Evolutionary conservation across 2,888 invertebrate genomes (phyloP).

Genomic region (Oligia latruncula): DNA sequence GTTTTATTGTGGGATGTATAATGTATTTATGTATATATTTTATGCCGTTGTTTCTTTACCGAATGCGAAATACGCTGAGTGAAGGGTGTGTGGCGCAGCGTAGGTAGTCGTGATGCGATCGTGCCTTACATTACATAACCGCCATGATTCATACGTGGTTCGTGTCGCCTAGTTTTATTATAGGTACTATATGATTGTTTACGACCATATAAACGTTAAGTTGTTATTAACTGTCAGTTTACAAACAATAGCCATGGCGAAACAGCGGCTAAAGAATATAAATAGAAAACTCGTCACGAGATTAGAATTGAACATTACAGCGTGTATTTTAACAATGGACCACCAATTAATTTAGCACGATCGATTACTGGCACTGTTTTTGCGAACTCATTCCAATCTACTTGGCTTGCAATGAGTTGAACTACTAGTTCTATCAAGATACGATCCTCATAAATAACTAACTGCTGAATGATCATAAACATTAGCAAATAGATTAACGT

Average conservation of each 20-base stretch:
- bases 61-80: slow-evolving; percentile 33
- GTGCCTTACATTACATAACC: slow-evolving; percentile 67
- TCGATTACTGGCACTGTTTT: slow-evolving; percentile 25
- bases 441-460: slow-evolving; percentile 4
- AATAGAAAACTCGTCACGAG: slow-evolving; percentile 32
- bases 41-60: slow-evolving; percentile 44
- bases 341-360: slow-evolving; percentile 17
- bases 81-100: slow-evolving; percentile 30
- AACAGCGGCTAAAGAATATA: slow-evolving; percentile 28
- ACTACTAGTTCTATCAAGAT: background rate
- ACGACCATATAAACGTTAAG: slow-evolving; percentile 44
- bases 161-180: slow-evolving; percentile 57
- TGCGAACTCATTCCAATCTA: slow-evolving; percentile 28
- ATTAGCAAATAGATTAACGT: slow-evolving; percentile 35
- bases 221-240: slow-evolving; percentile 40
- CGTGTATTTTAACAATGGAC: slow-evolving; percentile 28
- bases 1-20: slow-evolving; percentile 51
- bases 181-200: slow-evolving; percentile 42
- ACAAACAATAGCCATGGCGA: slow-evolving; percentile 45
- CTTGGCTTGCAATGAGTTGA: slow-evolving; percentile 7
- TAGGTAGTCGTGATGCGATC: slow-evolving; percentile 62
- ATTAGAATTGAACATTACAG: slow-evolving; percentile 19
- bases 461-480: slow-evolving; percentile 19
- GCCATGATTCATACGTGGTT: slow-evolving; percentile 64
- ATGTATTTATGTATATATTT: slow-evolving; percentile 24